Base-by-base conservation (phyloP, 2,113 vertebrate genomes). In the Onychostruthus taczanowskii region DNA sequence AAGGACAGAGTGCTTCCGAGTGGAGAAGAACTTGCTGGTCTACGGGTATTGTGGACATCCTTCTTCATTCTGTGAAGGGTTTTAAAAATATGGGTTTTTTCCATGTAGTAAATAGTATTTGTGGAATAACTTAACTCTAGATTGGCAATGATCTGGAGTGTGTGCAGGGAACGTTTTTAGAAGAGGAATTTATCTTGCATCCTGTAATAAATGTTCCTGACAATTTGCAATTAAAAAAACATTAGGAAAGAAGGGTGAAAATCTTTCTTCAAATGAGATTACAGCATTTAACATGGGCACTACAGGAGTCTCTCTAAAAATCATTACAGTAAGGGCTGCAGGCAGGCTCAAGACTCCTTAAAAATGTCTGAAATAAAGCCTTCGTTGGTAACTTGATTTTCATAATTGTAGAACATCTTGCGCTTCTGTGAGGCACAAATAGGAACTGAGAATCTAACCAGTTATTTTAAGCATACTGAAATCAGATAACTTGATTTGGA, bases 1-100 rank as follows among this genome's bases (percentile, higher is more conserved):
- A 5, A 98, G 99, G 95, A 99, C 99, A 1, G 99, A 99, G 90
- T 99, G 99, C 96, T 99, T 99, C 95, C 97, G 99, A 41, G 99
- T 99, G 49, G 99, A 99, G 96, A 99, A 99, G 96, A 99, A 99
- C 96, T 95, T 99, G 69, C 98, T 99, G 68, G 99, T 99, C 73
- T 99, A 99, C 50, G 99, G 99, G 99, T 99, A 98, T 95, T 95
- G 75, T 41, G 50, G 11, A 17, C 16, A 41, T 86, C 43, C 39
- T 84, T 24, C 46, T 93, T 52, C 16, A 7, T 83, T 93, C 28
- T 50, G 2, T 27, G 9, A 66, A 67, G 4, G 14, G 49, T 8
- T 23, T 1, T 1, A 30, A 52, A 61, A 67, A 13, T 2, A 12
- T 1, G 41, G 43, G 43, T 28, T 26, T 23, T 44, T 69, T 79